These are phyloP conservation scores for Drosophila rufa DNA, from an alignment of 1,140 invertebrate species.

Conservation along the genomic window DNA sequence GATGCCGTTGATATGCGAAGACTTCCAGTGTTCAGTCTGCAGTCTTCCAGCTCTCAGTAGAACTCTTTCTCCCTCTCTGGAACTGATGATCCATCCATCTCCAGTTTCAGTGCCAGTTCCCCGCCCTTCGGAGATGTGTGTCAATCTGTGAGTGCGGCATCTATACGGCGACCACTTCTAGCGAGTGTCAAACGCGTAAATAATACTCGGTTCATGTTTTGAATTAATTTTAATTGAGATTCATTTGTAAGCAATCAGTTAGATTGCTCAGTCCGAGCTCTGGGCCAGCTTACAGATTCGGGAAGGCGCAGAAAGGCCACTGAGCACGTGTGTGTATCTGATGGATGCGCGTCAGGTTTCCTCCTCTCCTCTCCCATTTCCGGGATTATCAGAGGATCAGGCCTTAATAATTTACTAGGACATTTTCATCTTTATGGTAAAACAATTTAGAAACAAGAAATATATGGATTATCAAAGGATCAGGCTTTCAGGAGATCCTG, in stretches of 20 bases:
- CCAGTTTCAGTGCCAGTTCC: background rate
- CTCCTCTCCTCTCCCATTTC: too few species aligned
- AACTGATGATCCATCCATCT: slow-evolving; percentile 31
- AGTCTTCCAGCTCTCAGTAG: slow-evolving; percentile 6
- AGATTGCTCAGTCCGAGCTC: slow-evolving; percentile 63
- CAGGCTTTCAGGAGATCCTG: background rate
- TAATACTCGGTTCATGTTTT: slow-evolving; percentile 82
- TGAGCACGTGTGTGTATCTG: background rate
- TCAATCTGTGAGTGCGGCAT: slow-evolving; percentile 70
- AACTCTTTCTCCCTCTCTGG: slow-evolving; percentile 12
- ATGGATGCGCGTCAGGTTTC: slow-evolving; percentile 4
- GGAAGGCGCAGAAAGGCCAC: slow-evolving; percentile 3
- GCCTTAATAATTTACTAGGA: too few species aligned
- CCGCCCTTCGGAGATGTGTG: slow-evolving; percentile 56
- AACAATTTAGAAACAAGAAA: too few species aligned
- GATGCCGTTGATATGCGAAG: slow-evolving; percentile 72
- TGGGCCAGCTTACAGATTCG: slow-evolving; percentile 56
- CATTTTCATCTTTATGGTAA: too few species aligned
- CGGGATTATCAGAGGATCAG: background rate
- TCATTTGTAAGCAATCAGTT: slow-evolving; percentile 83
- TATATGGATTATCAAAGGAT: background rate
- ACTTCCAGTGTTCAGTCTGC: background rate
- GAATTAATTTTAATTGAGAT: slow-evolving; percentile 84
- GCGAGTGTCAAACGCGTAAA: slow-evolving; percentile 78
- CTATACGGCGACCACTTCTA: slow-evolving; percentile 49